A percentile compares a stretch with the other conserved stretches of the same genome.
phyloP scores from a whole-genome alignment of 2,113 vertebrate species.

The Marmota flaviventris region DNA sequence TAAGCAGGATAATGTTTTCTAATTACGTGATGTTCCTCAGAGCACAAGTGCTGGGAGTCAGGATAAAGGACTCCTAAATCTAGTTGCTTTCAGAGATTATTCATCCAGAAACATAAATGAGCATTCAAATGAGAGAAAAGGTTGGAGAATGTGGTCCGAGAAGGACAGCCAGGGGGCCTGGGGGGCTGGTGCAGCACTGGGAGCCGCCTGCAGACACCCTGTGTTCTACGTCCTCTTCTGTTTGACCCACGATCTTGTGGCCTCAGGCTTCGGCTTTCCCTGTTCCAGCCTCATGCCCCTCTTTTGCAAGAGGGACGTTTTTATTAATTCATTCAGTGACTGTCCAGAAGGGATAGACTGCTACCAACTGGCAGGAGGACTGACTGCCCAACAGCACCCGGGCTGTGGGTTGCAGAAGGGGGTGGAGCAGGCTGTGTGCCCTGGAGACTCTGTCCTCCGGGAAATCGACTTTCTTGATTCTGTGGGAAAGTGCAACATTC shows the following conservation, averaged over 20 bases:
- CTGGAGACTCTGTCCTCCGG: not conserved
- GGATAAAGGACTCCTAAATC: conserved; percentile 59
- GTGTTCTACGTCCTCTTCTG: not conserved
- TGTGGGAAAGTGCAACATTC: not conserved
- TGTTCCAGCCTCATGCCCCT: not conserved
- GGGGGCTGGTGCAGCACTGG: not conserved
- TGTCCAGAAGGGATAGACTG: not conserved
- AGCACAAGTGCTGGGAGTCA: not conserved
- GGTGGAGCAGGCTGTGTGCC: not conserved
- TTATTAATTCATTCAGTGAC: not conserved
- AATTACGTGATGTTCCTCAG: conserved; percentile 36
- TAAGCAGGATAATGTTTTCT: conserved; percentile 50
- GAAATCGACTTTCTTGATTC: not conserved
- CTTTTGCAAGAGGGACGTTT: conserved; percentile 28
- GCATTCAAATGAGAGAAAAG: conserved; percentile 38
- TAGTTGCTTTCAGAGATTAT: conserved; percentile 66
- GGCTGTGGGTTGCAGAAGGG: not conserved
- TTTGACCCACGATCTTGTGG: conserved; percentile 2
- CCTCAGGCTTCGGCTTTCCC: not conserved
- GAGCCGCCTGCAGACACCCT: not conserved
- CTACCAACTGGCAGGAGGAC: not conserved
- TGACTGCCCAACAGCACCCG: not conserved
- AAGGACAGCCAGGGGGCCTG: not conserved
- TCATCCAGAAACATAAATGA: conserved; percentile 73
- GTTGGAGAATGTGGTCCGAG: not conserved